Conservation (phyloP, 2,888 invertebrate genomes). For the Chymomyza amoena region DNA sequence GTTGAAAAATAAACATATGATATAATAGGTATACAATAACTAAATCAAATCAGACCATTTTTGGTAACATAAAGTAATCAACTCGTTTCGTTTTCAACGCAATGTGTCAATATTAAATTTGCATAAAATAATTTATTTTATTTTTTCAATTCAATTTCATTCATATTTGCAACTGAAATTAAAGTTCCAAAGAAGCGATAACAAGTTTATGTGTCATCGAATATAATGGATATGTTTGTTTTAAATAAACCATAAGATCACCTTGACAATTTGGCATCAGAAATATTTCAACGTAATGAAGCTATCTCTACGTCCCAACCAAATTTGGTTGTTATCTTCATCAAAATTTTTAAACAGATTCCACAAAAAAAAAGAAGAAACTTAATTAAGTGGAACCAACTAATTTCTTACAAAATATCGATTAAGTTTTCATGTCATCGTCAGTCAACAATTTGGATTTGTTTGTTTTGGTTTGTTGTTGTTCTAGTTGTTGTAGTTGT, state of each 20-base stretch:
- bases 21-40: neutral
- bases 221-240: neutral
- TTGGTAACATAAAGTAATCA: neutral
- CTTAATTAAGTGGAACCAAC: neutral
- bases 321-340: neutral
- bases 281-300: neutral
- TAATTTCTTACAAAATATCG: neutral
- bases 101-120: neutral
- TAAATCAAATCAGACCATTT: neutral
- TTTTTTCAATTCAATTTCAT: slow-evolving; percentile 24
- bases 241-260: neutral
- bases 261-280: neutral
- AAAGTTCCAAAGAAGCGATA: slow-evolving; percentile 40
- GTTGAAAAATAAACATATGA: neutral
- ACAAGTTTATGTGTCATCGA: neutral
- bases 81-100: neutral
- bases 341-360: neutral
- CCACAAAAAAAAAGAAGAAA: neutral
- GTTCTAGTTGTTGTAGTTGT: neutral
- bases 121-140: neutral
- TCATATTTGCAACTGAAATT: slow-evolving; percentile 49
- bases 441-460: neutral
- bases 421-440: neutral
- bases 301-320: neutral
- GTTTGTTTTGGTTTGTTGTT: neutral